Evolutionary conservation across 1,140 invertebrate species (phyloP), one percentile per base, ranked within the genome.

Genomic region (Apis dorsata): DNA sequence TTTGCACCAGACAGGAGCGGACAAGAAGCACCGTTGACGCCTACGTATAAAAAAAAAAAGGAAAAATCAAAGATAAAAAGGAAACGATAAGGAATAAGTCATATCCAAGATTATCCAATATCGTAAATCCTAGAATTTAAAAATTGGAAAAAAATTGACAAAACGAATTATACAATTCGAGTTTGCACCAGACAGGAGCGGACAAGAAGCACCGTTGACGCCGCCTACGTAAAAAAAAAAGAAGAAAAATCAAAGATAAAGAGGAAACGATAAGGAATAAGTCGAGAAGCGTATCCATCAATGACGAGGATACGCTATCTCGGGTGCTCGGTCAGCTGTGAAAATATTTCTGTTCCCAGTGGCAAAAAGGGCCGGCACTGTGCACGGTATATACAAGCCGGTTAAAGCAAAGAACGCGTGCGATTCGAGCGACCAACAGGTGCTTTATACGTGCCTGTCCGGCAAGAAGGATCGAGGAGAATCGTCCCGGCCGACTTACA

Each of bases 391-490:
- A 69, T 68, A 78, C 57, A 55, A 70, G 83, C 79, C 74, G 79
- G 81, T 79, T 66, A 63, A 76, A 79, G 75, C 51, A 78, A 82
- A 79, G 88, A 83, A 84, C 87, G 89, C 82, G 75, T 74, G 85
- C 88, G 84, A 90, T 90, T 88, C 81, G 77, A 71, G 21, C 78
- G 78, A 83, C 89, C 89, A 90, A 90, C 89, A 90, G 89, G 89
- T 90, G 90, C 87, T 86, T 79, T 84, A 89, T 87, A 90, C 87
- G 89, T 86, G 88, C 76, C 85, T 83, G 87, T 87, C 82, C 77
- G 81, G 77, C 85, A 89, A 81, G 81, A 89, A 89, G 85, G 63
- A 83, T 90, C 83, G 85, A 83, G 84, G 85, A 87, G 83, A 89
- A 86, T 90, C 85, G 81, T 89, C 84, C 83, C 80, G 69, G 68